phyloP scores from a whole-genome alignment of 2,888 invertebrate species.

The Nymphalis c-album region DNA sequence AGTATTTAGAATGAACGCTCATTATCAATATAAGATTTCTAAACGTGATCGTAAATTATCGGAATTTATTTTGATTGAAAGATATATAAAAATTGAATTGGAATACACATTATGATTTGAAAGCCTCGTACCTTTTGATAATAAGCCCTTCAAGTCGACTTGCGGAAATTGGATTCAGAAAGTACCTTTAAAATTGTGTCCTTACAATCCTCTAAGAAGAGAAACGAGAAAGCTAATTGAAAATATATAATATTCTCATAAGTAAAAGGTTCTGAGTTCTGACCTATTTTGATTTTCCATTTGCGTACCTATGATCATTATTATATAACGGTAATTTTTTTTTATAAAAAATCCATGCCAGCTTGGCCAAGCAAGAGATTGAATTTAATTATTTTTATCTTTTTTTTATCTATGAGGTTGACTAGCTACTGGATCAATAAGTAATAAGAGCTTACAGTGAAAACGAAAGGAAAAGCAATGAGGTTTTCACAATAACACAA shows the following conservation, averaged over 20 bases:
- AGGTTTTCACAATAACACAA: too few relatives aligned
- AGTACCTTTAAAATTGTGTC: slow-evolving; percentile 45
- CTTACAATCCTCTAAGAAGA: slow-evolving; percentile 47
- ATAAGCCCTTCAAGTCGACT: slow-evolving; percentile 37
- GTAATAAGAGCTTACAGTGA: neutral
- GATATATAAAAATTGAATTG: too few relatives aligned
- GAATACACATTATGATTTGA: slow-evolving; percentile 6
- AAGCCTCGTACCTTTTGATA: slow-evolving; percentile 19
- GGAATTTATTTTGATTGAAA: too few relatives aligned
- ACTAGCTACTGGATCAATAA: neutral
- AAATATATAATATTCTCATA: neutral
- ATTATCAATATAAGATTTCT: neutral
- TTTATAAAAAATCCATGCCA: too few relatives aligned
- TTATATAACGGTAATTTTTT: too few relatives aligned
- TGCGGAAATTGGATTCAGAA: slow-evolving; percentile 47
- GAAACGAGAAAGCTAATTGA: slow-evolving; percentile 8
- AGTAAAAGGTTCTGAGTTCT: neutral
- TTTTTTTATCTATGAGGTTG: too few relatives aligned
- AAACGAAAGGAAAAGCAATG: too few relatives aligned
- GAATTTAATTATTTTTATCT: too few relatives aligned
- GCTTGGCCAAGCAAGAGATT: too few relatives aligned
- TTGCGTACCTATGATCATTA: too few relatives aligned
- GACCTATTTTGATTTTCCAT: neutral
- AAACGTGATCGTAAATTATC: too few relatives aligned
- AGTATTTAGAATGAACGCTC: too few relatives aligned